phyloP scores from a whole-genome alignment of 2,888 invertebrate species.

The Girardia tigrina region DNA sequence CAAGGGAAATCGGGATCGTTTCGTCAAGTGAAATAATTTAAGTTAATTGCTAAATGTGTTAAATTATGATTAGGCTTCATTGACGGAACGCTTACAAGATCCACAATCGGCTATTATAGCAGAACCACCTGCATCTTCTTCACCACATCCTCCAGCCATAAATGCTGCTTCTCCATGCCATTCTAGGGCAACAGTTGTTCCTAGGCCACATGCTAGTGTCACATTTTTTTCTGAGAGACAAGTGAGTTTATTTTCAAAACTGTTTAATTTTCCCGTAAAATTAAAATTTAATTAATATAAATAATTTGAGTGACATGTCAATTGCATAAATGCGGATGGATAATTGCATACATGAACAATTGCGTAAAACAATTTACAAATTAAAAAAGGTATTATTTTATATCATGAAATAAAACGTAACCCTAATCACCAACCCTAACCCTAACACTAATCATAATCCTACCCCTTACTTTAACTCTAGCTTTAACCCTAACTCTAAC shows the following conservation, averaged over 20 bases:
- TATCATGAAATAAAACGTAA: too few relatives aligned
- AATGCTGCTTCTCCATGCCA: slow-evolving; percentile 37
- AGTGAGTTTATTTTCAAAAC: slow-evolving; percentile 45
- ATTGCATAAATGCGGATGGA: too few relatives aligned
- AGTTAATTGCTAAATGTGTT: not conserved
- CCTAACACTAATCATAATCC: too few relatives aligned
- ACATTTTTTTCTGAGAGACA: slow-evolving; percentile 78
- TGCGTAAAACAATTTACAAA: too few relatives aligned
- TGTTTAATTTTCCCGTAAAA: not conserved
- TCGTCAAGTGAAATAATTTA: slow-evolving; percentile 51
- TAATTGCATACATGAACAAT: too few relatives aligned
- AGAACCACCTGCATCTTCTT: slow-evolving; percentile 55
- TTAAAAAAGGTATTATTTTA: too few relatives aligned
- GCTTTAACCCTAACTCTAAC: too few relatives aligned
- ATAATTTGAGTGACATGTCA: too few relatives aligned
- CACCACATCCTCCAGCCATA: slow-evolving; percentile 36
- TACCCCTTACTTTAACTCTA: too few relatives aligned
- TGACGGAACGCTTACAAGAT: slow-evolving; percentile 65
- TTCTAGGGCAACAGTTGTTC: slow-evolving; percentile 41
- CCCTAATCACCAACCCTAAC: too few relatives aligned
- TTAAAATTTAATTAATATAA: too few relatives aligned
- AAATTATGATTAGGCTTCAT: slow-evolving; percentile 57
- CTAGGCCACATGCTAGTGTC: slow-evolving; percentile 74
- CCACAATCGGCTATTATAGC: slow-evolving; percentile 55
- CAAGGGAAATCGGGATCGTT: slow-evolving; percentile 86